A percentile compares a stretch with the other conserved stretches of the same genome.
Conservation (phyloP, 1,140 invertebrate species). For the Carposina sasakii region DNA sequence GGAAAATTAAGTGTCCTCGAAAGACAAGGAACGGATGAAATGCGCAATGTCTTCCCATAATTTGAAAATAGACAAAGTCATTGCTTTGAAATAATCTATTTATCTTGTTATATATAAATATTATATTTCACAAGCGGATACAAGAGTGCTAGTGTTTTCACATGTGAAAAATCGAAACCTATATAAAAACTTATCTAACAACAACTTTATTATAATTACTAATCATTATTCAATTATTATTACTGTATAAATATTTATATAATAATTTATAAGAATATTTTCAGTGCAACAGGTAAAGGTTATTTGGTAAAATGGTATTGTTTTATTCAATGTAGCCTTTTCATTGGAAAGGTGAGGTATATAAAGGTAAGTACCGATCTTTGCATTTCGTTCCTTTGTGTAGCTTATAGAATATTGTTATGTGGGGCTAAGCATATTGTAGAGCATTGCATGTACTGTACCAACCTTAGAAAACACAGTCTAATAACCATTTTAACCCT, state of each 20-base stretch:
- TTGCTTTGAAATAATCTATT: conserved; percentile 66
- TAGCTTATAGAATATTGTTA: too few relatives aligned
- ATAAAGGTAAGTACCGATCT: conserved; percentile 48
- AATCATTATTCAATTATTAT: conserved; percentile 54
- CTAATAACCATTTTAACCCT: too few relatives aligned
- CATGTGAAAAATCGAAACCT: too few relatives aligned
- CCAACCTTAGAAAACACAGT: too few relatives aligned
- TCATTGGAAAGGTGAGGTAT: conserved; percentile 62
- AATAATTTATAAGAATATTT: conserved; percentile 45
- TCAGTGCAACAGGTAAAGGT: conserved; percentile 62
- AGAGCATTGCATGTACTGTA: conserved; percentile 12
- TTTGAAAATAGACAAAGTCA: conserved; percentile 62
- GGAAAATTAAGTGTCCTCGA: conserved; percentile 58
- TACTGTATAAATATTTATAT: conserved; percentile 60
- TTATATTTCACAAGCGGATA: conserved; percentile 63
- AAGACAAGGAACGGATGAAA: conserved; percentile 70
- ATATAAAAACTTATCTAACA: too few relatives aligned
- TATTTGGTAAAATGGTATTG: conserved; percentile 49
- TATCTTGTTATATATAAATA: conserved; percentile 61
- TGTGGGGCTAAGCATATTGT: conserved; percentile 24
- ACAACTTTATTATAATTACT: conserved; percentile 54
- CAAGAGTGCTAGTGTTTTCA: conserved; percentile 71
- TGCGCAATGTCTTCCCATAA: conserved; percentile 73
- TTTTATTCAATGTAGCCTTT: conserved; percentile 50
- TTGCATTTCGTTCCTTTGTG: conserved; percentile 48